Base-by-base conservation (phyloP, 2,113 vertebrate genomes). In the Halcyon malimbica region DNA sequence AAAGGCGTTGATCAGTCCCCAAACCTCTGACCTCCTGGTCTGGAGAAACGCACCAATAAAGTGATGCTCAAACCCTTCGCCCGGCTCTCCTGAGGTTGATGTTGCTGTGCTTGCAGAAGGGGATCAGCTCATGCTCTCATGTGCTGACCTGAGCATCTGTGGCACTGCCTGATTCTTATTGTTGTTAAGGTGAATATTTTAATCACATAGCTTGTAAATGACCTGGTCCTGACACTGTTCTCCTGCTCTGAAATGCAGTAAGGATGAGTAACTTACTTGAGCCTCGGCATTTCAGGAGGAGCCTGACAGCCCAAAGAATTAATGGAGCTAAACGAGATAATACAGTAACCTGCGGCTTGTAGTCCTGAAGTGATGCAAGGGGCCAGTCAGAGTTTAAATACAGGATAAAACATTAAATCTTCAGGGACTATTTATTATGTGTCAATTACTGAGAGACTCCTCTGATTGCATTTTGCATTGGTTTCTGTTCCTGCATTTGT, bases 21-120 rank as follows among this genome's bases (percentile, higher is more conserved):
- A 83, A 68, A 96, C 97, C 97, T 97, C 85, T 98, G 97, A 98
- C 97, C 97, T 96, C 93, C 91, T 90, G 93, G 93, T 97, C 93
- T 1, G 4, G 69, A 76, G 80, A 54, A 88, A 85, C 4, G 26
- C 81, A 46, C 20, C 24, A 6, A 21, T 2, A 14, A 51, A 64
- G 4, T 11, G 74, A 46, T 93, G 91, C 60, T 88, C 54, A 35
- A 60, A 10, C 35, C 41, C 21, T 79, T 64, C 37, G 33, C 63
- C 53, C 5, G 2, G 13, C 59, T 51, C 62, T 37, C 46, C 6
- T 3, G 23, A 35, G 37, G 48, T 0, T 44, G 81, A 6, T 3
- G 29, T 8, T 39, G 25, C 93, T 78, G 62, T 23, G 3, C 28
- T 53, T 39, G 82, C 48, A 51, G 57, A 17, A 41, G 11, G 13